phyloP scores from a whole-genome alignment of 2,888 invertebrate genomes.

The Tethea ocularis region DNA sequence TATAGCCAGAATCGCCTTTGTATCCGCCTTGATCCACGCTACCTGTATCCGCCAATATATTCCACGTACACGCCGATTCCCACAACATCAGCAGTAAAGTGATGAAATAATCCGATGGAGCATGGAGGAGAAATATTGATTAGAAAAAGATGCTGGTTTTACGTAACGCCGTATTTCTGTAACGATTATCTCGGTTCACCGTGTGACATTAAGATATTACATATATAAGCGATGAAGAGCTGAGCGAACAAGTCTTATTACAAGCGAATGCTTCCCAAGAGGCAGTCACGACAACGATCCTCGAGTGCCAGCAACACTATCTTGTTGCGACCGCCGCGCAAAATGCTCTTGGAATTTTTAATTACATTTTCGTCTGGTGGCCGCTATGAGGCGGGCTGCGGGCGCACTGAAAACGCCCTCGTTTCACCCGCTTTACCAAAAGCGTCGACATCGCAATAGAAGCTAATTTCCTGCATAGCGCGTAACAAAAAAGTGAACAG shows the following conservation, averaged over 20 bases:
- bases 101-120: slow-evolving; percentile 24
- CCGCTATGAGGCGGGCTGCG: slow-evolving; percentile 72
- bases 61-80: slow-evolving; percentile 16
- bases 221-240: slow-evolving; percentile 62
- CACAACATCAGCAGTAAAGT: slow-evolving; percentile 27
- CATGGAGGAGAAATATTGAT: slow-evolving; percentile 35
- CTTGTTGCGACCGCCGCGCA: slow-evolving; percentile 78
- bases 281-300: slow-evolving; percentile 77
- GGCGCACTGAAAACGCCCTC: slow-evolving; percentile 72
- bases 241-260: slow-evolving; percentile 76
- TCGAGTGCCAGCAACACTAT: slow-evolving; percentile 76
- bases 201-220: slow-evolving; percentile 30
- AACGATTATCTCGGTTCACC: slow-evolving; percentile 43
- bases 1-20: slow-evolving; percentile 95
- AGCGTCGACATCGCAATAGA: slow-evolving; percentile 83
- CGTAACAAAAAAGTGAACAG: slow-evolving; percentile 74
- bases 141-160: slow-evolving; percentile 24
- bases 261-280: slow-evolving; percentile 78
- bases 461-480: slow-evolving; percentile 83
- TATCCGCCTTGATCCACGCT: slow-evolving; percentile 97
- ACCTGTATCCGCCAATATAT: slow-evolving; percentile 84
- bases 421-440: slow-evolving; percentile 80
- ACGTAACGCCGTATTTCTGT: slow-evolving; percentile 48
- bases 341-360: slow-evolving; percentile 84
- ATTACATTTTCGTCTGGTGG: slow-evolving; percentile 83